These are phyloP conservation scores for Leucania comma DNA, from an alignment of 2,888 invertebrate genomes.

Conservation along the genomic window DNA sequence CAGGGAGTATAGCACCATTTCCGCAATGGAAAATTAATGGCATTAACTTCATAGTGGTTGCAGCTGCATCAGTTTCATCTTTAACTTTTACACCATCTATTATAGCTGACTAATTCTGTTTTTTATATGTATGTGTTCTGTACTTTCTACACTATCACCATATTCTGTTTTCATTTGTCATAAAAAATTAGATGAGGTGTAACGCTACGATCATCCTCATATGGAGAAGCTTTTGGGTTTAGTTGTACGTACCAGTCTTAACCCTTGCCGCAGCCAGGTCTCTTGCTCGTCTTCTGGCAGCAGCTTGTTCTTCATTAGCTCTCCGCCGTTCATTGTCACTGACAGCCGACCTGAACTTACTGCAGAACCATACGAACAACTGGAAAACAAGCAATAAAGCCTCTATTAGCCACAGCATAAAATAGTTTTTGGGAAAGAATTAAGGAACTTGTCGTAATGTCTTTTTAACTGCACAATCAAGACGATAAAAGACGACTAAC, in stretches of 20 bases:
- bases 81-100: no score
- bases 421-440: not conserved
- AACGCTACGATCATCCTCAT: no score
- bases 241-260: slow-evolving; percentile 72
- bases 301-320: slow-evolving; percentile 96
- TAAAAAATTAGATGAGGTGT: no score
- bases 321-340: slow-evolving; percentile 96
- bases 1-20: no score
- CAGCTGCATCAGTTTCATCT: no score
- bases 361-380: slow-evolving; percentile 95
- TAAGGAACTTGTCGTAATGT: not conserved
- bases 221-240: no score
- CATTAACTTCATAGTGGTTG: no score
- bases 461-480: not conserved
- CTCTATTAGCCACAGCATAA: not conserved
- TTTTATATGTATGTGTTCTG: no score
- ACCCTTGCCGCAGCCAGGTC: slow-evolving; percentile 73
- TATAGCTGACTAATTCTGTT: no score
- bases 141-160: no score
- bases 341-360: slow-evolving; percentile 95
- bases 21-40: no score
- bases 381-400: slow-evolving; percentile 54
- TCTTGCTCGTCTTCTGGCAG: slow-evolving; percentile 92
- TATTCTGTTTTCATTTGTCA: no score
- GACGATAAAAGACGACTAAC: slow-evolving; percentile 77